Percentiles rank a stretch among this genome's conserved stretches.
phyloP scores from a whole-genome alignment of 2,797 vertebrate species.

The Acipenser oxyrinchus region DNA sequence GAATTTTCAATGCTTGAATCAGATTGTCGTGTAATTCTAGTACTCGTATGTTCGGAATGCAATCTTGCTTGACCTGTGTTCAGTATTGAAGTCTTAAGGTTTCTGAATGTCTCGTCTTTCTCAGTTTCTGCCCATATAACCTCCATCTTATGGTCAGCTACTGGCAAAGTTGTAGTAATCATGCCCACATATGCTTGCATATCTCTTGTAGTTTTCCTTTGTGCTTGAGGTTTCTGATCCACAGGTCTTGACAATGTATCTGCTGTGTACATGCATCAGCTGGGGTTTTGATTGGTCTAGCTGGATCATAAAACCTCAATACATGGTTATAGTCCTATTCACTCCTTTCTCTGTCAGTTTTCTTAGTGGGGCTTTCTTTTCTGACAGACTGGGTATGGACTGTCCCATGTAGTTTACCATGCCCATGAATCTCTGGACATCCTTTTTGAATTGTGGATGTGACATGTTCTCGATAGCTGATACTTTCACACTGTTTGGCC shows the following conservation, averaged over 20 bases:
- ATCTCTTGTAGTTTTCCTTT: constrained; percentile 8
- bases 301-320: too few relatives aligned
- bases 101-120: constrained; percentile 2
- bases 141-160: constrained; percentile 13
- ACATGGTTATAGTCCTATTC: background rate
- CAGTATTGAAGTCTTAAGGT: constrained; percentile 12
- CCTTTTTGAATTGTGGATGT: background rate
- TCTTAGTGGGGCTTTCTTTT: too few relatives aligned
- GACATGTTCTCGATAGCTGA: background rate
- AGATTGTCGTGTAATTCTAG: constrained; percentile 16
- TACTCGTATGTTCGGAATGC: constrained; percentile 1
- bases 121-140: constrained; percentile 8
- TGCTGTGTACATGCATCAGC: constrained; percentile 13
- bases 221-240: background rate
- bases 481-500: background rate
- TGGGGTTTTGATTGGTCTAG: background rate
- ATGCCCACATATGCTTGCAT: constrained; percentile 26
- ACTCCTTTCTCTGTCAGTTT: too few relatives aligned
- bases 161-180: constrained; percentile 13
- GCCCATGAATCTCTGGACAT: background rate
- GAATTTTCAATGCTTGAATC: too few relatives aligned
- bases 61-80: constrained; percentile 8
- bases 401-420: too few relatives aligned
- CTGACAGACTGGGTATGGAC: too few relatives aligned
- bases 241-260: constrained; percentile 25